A percentile compares a stretch with the other conserved stretches of the same genome.
Conservation (phyloP, 1,140 invertebrate genomes). For the Pseudomyrmex pallidus region DNA sequence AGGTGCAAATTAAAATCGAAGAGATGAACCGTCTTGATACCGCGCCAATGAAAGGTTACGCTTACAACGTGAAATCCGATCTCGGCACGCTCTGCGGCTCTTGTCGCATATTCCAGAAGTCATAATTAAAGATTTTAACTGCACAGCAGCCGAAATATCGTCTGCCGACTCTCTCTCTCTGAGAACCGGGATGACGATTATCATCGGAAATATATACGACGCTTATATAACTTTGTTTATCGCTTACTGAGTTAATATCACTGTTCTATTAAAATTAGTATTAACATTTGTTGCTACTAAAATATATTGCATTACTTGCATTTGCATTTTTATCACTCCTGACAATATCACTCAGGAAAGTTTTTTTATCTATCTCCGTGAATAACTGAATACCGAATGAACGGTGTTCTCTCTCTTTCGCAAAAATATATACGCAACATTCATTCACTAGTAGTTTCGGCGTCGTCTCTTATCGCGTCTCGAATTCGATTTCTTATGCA, state of each 20-base stretch:
- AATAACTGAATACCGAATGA: neutral
- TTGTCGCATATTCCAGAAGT: slow-evolving; percentile 53
- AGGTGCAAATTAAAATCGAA: slow-evolving; percentile 66
- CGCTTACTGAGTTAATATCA: neutral
- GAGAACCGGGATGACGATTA: neutral
- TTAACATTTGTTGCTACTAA: neutral
- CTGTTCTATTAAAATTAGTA: neutral
- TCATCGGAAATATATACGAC: slow-evolving; percentile 7
- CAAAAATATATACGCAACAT: no score
- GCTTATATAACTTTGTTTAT: neutral
- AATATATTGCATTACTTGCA: neutral
- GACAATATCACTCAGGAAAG: neutral
- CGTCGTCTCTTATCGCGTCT: neutral
- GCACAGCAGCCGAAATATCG: slow-evolving; percentile 3
- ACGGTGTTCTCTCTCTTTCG: neutral
- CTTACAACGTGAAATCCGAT: slow-evolving; percentile 65
- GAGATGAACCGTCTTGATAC: slow-evolving; percentile 58
- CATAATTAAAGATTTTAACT: slow-evolving; percentile 64
- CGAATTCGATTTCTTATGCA: slow-evolving; percentile 4
- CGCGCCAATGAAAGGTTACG: slow-evolving; percentile 59
- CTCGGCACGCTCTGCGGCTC: slow-evolving; percentile 8
- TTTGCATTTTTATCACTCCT: neutral
- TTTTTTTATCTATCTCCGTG: neutral
- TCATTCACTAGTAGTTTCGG: neutral
- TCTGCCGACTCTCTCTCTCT: neutral